Evolutionary conservation across 2,113 vertebrate genomes (phyloP), one percentile per base, ranked within the genome.

Genomic region (Struthio camelus): DNA sequence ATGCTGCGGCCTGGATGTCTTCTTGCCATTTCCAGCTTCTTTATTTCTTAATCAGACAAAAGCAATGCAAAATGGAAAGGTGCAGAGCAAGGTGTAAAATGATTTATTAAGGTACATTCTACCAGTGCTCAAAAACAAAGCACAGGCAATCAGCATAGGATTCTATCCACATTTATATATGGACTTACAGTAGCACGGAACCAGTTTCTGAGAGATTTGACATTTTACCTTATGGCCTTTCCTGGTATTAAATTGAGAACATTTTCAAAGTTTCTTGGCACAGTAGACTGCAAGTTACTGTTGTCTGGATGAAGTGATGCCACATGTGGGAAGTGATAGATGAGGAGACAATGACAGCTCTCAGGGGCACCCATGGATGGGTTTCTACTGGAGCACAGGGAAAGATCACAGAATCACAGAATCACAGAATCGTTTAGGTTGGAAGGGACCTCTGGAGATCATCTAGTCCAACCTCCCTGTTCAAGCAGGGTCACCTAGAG

Each of bases 351-450:
- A 59, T 0, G 1, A 50, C 51, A 91, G 66, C 20, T 79, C 85
- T 51, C 0, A 0, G 69, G 71, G 64, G 36, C 5, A 0, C 40
- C 83, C 83, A 88, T 0, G 0, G 61, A 75, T 66, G 54, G 13
- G 1, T 54, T 34, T 81, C 56, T 51, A 51, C 24, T 22, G 40
- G 65, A 91, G n/a, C 1, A 0, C 77, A 94, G 72, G 67, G 59
- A 79, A 42, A 72, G 51, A 56, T n/a, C n/a, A n/a, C n/a, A n/a
- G n/a, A n/a, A n/a, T n/a, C n/a, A n/a, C n/a, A n/a, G n/a, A n/a
- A n/a, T n/a, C n/a, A n/a, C n/a, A n/a, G n/a, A n/a, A n/a, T n/a
- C n/a, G n/a, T n/a, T n/a, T n/a, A n/a, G n/a, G n/a, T n/a, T n/a
- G n/a, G n/a, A n/a, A n/a, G n/a, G n/a, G n/a, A n/a, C n/a, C n/a